These are phyloP conservation scores for Aphelenchoides besseyi DNA, from an alignment of 1,140 invertebrate genomes.

Conservation along the genomic window DNA sequence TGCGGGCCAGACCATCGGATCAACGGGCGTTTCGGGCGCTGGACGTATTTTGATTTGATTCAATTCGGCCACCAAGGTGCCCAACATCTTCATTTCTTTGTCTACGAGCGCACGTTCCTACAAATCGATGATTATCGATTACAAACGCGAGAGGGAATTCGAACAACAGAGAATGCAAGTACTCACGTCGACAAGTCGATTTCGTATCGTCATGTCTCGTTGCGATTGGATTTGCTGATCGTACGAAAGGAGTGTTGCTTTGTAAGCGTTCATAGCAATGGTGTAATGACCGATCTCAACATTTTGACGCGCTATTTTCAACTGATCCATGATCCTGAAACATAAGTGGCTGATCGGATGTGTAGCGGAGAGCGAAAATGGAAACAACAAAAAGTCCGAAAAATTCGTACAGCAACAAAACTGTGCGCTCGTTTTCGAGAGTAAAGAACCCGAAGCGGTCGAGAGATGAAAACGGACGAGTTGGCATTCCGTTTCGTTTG, in stretches of 20 bases:
- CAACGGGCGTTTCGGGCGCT: slow-evolving; percentile 18
- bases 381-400: no score
- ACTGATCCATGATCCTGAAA: slow-evolving; percentile 14
- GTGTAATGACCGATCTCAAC: slow-evolving; percentile 11
- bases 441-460: no score
- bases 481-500: background rate
- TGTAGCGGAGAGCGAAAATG: background rate
- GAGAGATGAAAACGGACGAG: no score
- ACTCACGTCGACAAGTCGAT: no score
- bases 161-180: slow-evolving; percentile 6
- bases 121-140: background rate
- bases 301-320: slow-evolving; percentile 17
- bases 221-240: slow-evolving; percentile 4
- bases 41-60: background rate
- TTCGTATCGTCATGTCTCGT: background rate
- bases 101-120: background rate
- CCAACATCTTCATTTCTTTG: slow-evolving; percentile 2
- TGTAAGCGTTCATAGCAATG: slow-evolving; percentile 14
- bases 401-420: no score
- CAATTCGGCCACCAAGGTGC: background rate
- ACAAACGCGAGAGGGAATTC: background rate
- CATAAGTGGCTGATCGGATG: background rate
- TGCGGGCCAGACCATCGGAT: slow-evolving; percentile 16
- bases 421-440: no score
- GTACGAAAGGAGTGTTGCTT: background rate